Evolutionary conservation across 2,797 vertebrate genomes (phyloP), one percentile per base, ranked within the genome.

Genomic region (Neosalanx taihuensis): DNA sequence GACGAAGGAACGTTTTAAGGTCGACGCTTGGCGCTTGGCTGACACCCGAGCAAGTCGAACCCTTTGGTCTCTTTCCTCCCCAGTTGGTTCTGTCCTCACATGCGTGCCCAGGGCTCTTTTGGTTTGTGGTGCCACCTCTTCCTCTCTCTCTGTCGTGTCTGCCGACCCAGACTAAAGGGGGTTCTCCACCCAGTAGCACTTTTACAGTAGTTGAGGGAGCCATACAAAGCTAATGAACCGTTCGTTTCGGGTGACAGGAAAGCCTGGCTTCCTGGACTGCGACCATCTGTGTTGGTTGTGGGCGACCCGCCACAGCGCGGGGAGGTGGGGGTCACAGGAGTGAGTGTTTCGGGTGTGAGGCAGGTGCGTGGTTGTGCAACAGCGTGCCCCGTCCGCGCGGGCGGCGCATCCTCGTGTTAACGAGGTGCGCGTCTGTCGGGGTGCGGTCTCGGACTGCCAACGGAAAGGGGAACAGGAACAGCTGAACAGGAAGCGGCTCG

Each of bases 211-310:
- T 76, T 83, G 83, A 75, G 69, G n/a, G 77, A 80, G 81, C 74
- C 70, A 64, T 81, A 41, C 72, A 0, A 67, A 81, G 76, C 78
- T 86, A 89, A 90, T 84, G 79, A 83, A 71, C 80, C 83, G 78
- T 85, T 88, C 69, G 74, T 84, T 87, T 81, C 37, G 64, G 23
- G 57, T 61, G 88, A 88, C 85, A 85, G 74, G 74, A 70, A 59
- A 77, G 41, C 37, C 66, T 69, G 76, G 71, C 63, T 74, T 64
- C 64, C 75, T 84, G 84, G 84, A 83, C 69, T 61, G 5, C 5
- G 60, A 76, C 84, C 81, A 81, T 64, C 72, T 71, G 78, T 10
- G 37, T 20, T 30, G 46, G 17, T 20, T 61, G 33, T 33, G 26
- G 37, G 26, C 10, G 65, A 46, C 41, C 12, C 12, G 10, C 41